Conservation (phyloP, 2,113 vertebrate genomes). For the Hiodon tergisus region DNA sequence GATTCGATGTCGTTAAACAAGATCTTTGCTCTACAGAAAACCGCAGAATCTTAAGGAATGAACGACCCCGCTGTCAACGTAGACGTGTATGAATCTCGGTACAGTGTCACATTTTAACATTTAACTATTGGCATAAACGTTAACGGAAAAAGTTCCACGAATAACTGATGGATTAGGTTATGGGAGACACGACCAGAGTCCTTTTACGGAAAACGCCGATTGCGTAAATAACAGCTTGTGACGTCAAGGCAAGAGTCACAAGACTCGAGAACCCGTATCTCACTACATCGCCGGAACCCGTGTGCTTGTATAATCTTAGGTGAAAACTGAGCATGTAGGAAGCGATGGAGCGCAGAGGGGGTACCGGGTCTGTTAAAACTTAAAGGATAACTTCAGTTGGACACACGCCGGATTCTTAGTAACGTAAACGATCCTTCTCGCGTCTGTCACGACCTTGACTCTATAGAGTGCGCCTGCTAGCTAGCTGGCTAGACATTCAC, state of each 20-base stretch:
- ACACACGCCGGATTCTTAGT: not conserved
- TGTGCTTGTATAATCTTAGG: slow-evolving; percentile 13
- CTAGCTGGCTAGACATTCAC: not conserved
- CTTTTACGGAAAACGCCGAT: slow-evolving; percentile 22
- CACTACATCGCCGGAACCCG: slow-evolving; percentile 14
- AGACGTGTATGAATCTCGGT: no score
- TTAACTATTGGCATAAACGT: no score
- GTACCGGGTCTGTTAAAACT: slow-evolving; percentile 38
- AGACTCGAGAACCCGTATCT: slow-evolving; percentile 20
- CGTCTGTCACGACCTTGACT: not conserved
- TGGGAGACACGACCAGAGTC: not conserved
- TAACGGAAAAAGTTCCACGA: no score
- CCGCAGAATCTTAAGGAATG: no score
- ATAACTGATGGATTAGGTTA: not conserved
- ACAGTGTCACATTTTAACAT: no score
- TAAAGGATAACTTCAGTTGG: slow-evolving; percentile 25
- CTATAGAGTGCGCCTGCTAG: not conserved
- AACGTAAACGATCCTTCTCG: not conserved
- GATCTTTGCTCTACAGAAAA: no score
- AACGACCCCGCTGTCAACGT: no score
- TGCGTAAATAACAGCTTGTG: slow-evolving; percentile 17
- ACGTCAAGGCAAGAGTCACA: slow-evolving; percentile 28
- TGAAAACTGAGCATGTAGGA: slow-evolving; percentile 46
- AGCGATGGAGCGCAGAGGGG: slow-evolving; percentile 42
- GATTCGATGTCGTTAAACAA: no score